Percentiles rank a stretch among this genome's conserved stretches.
phyloP scores from a whole-genome alignment of 1,140 invertebrate genomes.

The Bombus pyrosoma region DNA sequence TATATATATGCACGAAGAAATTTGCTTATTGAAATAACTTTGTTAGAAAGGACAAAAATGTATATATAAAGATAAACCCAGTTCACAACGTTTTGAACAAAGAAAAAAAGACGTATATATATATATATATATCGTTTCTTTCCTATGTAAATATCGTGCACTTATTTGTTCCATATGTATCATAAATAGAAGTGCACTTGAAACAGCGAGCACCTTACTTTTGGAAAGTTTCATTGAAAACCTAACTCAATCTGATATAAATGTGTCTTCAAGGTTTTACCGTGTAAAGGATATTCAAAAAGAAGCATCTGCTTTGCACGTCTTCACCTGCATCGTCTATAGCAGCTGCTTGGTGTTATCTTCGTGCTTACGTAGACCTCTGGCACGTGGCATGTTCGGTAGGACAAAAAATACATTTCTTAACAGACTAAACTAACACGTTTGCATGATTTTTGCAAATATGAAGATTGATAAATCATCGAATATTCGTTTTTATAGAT shows the following conservation, averaged over 20 bases:
- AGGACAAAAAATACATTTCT: constrained; percentile 61
- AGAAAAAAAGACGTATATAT: neutral
- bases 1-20: neutral
- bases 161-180: neutral
- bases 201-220: constrained; percentile 9
- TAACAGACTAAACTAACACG: constrained; percentile 29
- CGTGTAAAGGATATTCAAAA: constrained; percentile 53
- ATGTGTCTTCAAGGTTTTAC: constrained; percentile 21
- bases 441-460: constrained; percentile 22
- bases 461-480: neutral
- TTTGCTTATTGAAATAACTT: neutral
- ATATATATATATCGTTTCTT: neutral
- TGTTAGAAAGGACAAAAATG: neutral
- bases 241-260: neutral
- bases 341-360: constrained; percentile 62
- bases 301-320: constrained; percentile 57
- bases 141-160: neutral
- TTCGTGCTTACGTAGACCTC: constrained; percentile 62
- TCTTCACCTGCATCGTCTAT: constrained; percentile 59
- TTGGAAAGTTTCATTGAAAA: constrained; percentile 61
- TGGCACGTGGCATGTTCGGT: constrained; percentile 58
- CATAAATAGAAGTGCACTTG: constrained; percentile 33
- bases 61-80: neutral
- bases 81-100: neutral
- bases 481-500: neutral